Base-by-base conservation (phyloP, 2,113 vertebrate species). In the Shinisaurus crocodilurus region DNA sequence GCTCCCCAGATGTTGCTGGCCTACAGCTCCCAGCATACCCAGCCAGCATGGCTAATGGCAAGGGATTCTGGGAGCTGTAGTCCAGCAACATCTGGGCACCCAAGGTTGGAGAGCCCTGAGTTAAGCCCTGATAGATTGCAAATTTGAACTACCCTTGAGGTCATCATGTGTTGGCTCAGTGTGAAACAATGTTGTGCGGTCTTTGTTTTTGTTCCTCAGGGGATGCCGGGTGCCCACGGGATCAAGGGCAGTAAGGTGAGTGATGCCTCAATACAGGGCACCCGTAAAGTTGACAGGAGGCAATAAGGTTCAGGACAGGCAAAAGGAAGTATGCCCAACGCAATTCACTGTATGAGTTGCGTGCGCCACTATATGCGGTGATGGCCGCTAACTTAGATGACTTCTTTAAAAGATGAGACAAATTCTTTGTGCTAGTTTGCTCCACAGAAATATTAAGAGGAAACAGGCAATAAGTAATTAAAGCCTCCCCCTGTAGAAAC, bases 241-340 rank as follows among this genome's bases (percentile, higher is more conserved):
- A 88, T 69, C 20, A 98, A 98, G 93, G 98, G 98, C 92, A 97
- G 90, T 89, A 99, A 98, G 97, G 98, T 98, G 89, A 93, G 96
- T 85, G 34, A 13, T n/a, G 0, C 2, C 18, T 45, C 29, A 15
- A 13, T 8, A 40, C 13, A 32, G 25, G 3, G 85, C 37, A 69
- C 6, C 8, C 18, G 13, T 48, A 2, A 29, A 43, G 7, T 54
- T 48, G 0, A 8, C 0, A 65, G 2, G 40, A 65, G 2, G 40
- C 29, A 0, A 29, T 29, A 0, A 69, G 81, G 27, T 0, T 48
- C 65, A 20, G 1, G 23, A 27, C 7, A 40, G 25, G 40, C 23
- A 50, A 72, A 70, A 34, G 2, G 10, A 34, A 69, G 2, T 16
- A 34, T 13, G 27, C 20, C 9, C 6, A 54, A 13, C 57, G 40